Evolutionary conservation across 2,888 invertebrate genomes (phyloP).

Genomic region (Parasteatoda lunata): DNA sequence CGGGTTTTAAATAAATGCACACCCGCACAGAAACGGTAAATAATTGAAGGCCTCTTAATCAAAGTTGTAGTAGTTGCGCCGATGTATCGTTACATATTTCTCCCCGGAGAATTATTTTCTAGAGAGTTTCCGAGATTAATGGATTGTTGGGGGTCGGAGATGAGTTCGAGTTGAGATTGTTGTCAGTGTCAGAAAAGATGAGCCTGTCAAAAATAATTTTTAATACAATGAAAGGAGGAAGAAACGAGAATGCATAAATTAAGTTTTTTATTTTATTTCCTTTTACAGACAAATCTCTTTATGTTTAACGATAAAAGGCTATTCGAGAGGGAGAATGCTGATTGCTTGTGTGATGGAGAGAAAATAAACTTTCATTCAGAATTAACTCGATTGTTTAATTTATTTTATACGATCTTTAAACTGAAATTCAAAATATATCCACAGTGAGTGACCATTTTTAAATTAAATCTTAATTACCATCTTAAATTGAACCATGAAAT

Average conservation of each 20-base stretch:
- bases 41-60: constrained; percentile 65
- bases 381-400: too few species aligned
- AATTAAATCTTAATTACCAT: too few species aligned
- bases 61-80: constrained; percentile 18
- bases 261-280: too few species aligned
- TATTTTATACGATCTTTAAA: too few species aligned
- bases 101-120: constrained; percentile 52
- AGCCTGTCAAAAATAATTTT: constrained; percentile 47
- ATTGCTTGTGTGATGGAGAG: neutral
- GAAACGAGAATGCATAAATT: neutral
- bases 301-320: neutral
- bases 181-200: constrained; percentile 30
- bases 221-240: constrained; percentile 41
- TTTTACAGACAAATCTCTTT: neutral
- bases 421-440: too few species aligned
- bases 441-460: too few species aligned
- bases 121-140: constrained; percentile 53
- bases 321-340: neutral
- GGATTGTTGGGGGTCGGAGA: constrained; percentile 1
- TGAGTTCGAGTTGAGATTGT: constrained; percentile 34
- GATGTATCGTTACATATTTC: constrained; percentile 1
- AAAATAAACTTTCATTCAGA: too few species aligned
- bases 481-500: too few species aligned
- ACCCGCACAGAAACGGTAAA: constrained; percentile 34
- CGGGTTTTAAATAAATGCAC: constrained; percentile 50